Conservation (phyloP, 2,888 invertebrate species). For the Bellardia bayeri region DNA sequence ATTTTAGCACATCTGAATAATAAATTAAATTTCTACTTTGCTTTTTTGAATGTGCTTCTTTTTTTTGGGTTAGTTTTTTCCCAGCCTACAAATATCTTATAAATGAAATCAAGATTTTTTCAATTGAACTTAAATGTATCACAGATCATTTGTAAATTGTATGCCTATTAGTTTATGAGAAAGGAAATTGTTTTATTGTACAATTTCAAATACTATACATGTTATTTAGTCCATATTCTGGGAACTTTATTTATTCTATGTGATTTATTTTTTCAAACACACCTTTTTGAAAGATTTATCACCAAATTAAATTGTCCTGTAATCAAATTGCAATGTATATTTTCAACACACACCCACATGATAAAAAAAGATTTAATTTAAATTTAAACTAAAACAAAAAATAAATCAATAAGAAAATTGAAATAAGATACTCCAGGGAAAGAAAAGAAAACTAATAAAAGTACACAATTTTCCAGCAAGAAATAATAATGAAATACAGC, state of each 20-base stretch:
- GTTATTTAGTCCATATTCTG: neutral
- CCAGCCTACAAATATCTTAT: too few relatives aligned
- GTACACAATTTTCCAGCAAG: neutral
- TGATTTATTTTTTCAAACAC: neutral
- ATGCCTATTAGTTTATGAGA: too few relatives aligned
- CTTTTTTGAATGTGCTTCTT: too few relatives aligned
- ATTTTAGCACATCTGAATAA: too few relatives aligned
- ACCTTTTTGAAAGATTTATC: neutral
- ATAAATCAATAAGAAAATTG: conserved; percentile 4
- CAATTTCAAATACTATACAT: too few relatives aligned
- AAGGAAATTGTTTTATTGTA: too few relatives aligned
- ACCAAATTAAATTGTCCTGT: neutral
- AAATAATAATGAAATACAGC: neutral
- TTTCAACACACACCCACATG: conserved; percentile 26
- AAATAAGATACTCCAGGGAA: conserved; percentile 57
- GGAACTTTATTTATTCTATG: neutral
- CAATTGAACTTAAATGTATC: too few relatives aligned
- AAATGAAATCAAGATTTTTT: too few relatives aligned
- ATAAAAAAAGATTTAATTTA: neutral
- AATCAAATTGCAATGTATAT: conserved; percentile 26
- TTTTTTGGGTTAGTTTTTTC: too few relatives aligned
- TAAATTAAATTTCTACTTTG: too few relatives aligned
- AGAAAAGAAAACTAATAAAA: neutral
- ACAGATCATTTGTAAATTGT: too few relatives aligned
- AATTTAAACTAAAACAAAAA: conserved; percentile 1